phyloP scores from a whole-genome alignment of 2,113 vertebrate species.

The Callorhinus ursinus region DNA sequence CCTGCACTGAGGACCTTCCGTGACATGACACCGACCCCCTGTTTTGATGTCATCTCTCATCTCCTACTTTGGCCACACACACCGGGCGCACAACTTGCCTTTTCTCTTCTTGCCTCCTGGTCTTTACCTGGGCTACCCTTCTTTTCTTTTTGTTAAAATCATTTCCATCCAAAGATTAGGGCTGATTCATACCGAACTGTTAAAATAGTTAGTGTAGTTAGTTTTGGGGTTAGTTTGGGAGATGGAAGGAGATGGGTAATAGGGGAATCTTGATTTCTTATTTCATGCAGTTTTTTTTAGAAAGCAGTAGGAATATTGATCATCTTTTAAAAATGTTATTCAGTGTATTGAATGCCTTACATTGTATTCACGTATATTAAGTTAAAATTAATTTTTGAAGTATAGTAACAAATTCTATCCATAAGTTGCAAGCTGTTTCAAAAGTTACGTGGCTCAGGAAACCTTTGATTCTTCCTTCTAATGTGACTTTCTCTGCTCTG shows the following conservation, averaged over 20 bases:
- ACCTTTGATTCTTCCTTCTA: not conserved
- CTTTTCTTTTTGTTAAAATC: not conserved
- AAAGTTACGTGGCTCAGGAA: not conserved
- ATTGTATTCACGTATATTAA: not conserved
- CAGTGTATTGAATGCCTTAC: not conserved
- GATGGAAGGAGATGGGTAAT: not conserved
- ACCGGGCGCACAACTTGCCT: not conserved
- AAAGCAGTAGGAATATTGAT: not conserved
- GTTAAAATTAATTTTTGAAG: constrained; percentile 2
- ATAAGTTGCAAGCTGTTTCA: not conserved
- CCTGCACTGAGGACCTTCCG: not conserved
- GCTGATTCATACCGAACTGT: not conserved
- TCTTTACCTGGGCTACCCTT: not conserved
- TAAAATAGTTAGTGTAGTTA: not conserved
- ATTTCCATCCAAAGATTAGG: not conserved
- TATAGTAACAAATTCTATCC: not conserved
- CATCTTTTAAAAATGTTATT: not conserved
- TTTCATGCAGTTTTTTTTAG: not conserved
- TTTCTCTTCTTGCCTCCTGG: not conserved
- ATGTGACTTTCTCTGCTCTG: not conserved
- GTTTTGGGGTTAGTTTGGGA: not conserved
- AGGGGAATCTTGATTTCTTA: not conserved
- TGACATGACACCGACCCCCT: not conserved
- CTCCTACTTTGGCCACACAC: not conserved
- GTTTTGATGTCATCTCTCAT: not conserved